These are phyloP conservation scores for Serranus cabrilla DNA, from an alignment of 2,797 vertebrate genomes.

Conservation along the genomic window DNA sequence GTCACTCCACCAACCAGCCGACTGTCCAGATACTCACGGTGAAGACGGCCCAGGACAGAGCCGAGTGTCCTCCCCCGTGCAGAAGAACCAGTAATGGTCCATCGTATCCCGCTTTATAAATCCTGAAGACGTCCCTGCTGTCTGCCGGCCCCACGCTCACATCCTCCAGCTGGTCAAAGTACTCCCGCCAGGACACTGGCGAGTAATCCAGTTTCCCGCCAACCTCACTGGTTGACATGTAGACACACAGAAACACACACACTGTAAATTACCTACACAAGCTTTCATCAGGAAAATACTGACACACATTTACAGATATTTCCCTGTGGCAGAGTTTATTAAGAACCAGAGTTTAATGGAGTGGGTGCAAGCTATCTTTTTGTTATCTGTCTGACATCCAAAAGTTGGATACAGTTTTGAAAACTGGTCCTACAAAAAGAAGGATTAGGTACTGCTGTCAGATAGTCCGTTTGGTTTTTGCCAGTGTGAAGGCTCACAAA, in stretches of 20 bases:
- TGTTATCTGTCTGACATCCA: too few species aligned
- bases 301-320: too few species aligned
- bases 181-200: constrained; percentile 79
- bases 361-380: too few species aligned
- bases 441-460: too few species aligned
- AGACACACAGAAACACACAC: constrained; percentile 32
- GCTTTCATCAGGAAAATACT: neutral
- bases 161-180: constrained; percentile 81
- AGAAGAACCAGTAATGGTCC: constrained; percentile 81
- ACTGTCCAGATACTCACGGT: constrained; percentile 56
- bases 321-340: neutral
- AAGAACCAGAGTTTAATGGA: neutral
- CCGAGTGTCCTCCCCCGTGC: constrained; percentile 81
- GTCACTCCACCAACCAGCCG: fast-evolving
- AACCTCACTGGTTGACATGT: constrained; percentile 53
- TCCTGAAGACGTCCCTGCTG: constrained; percentile 74
- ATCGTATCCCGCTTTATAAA: constrained; percentile 71
- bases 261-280: neutral
- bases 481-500: too few species aligned
- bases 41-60: constrained; percentile 82
- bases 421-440: too few species aligned
- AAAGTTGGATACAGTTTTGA: too few species aligned
- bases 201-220: constrained; percentile 72
- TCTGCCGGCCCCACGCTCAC: constrained; percentile 70
- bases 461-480: too few species aligned